These are phyloP conservation scores for Lasioglossum zephyrum DNA, from an alignment of 2,888 invertebrate genomes.

Conservation along the genomic window DNA sequence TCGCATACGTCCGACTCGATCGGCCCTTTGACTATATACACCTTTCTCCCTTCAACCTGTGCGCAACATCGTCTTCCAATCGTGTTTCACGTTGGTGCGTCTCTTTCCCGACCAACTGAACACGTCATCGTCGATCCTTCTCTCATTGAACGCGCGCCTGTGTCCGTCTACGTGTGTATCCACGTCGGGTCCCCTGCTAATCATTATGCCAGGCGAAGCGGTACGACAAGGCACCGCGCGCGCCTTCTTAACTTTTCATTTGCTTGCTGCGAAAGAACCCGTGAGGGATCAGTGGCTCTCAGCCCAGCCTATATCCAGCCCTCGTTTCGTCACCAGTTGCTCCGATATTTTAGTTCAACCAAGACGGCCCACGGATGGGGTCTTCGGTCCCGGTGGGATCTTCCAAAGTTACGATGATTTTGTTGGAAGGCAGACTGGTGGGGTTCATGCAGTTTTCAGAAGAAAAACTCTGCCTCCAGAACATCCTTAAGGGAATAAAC, in stretches of 20 bases:
- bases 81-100: constrained; percentile 39
- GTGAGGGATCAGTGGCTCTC: constrained; percentile 64
- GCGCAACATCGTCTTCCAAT: constrained; percentile 23
- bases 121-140: constrained; percentile 53
- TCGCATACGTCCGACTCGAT: neutral
- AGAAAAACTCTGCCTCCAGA: too few species aligned
- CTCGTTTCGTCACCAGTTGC: neutral
- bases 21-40: neutral
- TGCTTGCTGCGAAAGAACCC: constrained; percentile 54
- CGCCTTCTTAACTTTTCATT: constrained; percentile 70
- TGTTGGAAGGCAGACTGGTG: neutral
- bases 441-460: neutral
- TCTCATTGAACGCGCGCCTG: constrained; percentile 43
- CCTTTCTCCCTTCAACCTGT: neutral
- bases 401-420: neutral
- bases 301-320: constrained; percentile 1
- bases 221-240: constrained; percentile 67
- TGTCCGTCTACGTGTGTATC: constrained; percentile 44
- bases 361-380: too few species aligned
- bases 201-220: constrained; percentile 72
- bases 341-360: neutral
- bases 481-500: too few species aligned
- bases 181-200: constrained; percentile 65
- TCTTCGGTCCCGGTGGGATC: neutral
- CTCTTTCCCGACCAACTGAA: constrained; percentile 49